Evolutionary conservation across 2,888 invertebrate species (phyloP).

Genomic region (Hoplodrina ambigua): DNA sequence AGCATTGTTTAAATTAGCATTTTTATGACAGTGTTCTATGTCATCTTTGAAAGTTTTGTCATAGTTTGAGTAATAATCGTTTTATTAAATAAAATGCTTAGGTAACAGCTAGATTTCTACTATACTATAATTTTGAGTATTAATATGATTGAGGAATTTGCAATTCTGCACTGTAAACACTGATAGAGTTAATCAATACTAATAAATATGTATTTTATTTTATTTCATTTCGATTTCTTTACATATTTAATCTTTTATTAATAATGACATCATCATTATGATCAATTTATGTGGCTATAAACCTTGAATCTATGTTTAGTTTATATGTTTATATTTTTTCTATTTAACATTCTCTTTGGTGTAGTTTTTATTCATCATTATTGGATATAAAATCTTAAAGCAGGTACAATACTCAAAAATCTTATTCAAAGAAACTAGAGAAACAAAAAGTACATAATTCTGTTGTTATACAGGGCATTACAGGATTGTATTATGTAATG

Average conservation of each 20-base stretch:
- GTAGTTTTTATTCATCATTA: not conserved
- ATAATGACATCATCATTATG: constrained; percentile 5
- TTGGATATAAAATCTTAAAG: too few species aligned
- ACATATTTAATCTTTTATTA: not conserved
- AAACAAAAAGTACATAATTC: too few species aligned
- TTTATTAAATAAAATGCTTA: constrained; percentile 22
- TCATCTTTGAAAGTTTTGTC: constrained; percentile 14
- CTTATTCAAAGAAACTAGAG: not conserved
- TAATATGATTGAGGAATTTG: constrained; percentile 2
- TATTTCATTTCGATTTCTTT: not conserved
- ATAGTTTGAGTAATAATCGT: not conserved
- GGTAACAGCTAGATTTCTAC: constrained; percentile 26
- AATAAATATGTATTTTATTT: not conserved
- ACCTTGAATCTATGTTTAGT: not conserved
- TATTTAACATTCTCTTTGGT: not conserved
- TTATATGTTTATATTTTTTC: not conserved
- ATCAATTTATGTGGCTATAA: not conserved
- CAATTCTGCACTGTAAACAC: constrained; percentile 1
- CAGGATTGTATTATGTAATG: not conserved
- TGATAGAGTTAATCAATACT: not conserved
- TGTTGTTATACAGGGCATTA: not conserved
- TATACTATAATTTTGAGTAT: constrained; percentile 9
- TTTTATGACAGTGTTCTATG: constrained; percentile 17
- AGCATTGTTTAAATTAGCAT: constrained; percentile 21
- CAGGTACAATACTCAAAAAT: not conserved